A percentile compares a stretch with the other conserved stretches of the same genome.
phyloP scores from a whole-genome alignment of 1,140 invertebrate genomes.

The Camponotus pennsylvanicus region DNA sequence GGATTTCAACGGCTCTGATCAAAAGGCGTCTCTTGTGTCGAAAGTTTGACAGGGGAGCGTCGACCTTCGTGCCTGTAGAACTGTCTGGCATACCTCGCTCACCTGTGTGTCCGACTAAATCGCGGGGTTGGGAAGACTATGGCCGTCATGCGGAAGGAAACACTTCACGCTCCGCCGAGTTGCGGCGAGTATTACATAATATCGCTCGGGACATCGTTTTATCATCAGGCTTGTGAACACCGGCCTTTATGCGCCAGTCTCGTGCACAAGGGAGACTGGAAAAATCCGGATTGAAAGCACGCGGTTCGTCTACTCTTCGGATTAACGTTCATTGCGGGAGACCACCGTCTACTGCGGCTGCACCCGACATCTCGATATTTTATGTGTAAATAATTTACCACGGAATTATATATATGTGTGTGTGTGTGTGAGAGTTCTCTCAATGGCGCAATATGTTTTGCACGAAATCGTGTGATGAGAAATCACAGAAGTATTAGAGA shows the following conservation, averaged over 20 bases:
- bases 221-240: slow-evolving; percentile 45
- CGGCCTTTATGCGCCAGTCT: slow-evolving; percentile 60
- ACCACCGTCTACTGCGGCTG: neutral
- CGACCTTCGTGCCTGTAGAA: slow-evolving; percentile 48
- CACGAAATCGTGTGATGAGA: neutral
- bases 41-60: slow-evolving; percentile 40
- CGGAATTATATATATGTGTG: neutral
- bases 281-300: slow-evolving; percentile 25
- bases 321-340: slow-evolving; percentile 15
- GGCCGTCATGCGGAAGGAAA: slow-evolving; percentile 58
- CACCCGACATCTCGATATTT: slow-evolving; percentile 5
- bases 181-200: slow-evolving; percentile 65
- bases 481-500: neutral
- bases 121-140: slow-evolving; percentile 39
- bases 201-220: slow-evolving; percentile 49
- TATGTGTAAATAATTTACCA: slow-evolving; percentile 12
- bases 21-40: slow-evolving; percentile 16
- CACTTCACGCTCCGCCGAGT: slow-evolving; percentile 65
- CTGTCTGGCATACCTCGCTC: slow-evolving; percentile 25
- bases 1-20: slow-evolving; percentile 7
- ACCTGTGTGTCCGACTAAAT: slow-evolving; percentile 59
- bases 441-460: neutral
- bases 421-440: neutral
- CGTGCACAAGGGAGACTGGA: slow-evolving; percentile 10
- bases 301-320: neutral